Conservation (phyloP, 1,140 invertebrate genomes). For the Bathynomus jamesi region DNA sequence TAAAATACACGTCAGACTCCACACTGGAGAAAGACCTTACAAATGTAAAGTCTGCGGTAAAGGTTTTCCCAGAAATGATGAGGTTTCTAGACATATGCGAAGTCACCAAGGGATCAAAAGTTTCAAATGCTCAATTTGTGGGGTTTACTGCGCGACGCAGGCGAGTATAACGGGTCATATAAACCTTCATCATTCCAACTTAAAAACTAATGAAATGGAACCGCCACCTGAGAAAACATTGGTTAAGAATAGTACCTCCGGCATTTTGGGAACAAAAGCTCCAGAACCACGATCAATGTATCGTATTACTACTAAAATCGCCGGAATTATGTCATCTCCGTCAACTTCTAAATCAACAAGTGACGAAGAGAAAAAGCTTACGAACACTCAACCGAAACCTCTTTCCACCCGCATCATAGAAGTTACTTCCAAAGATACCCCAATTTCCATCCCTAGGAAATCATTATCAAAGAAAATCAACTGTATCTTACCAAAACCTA, state of each 20-base stretch:
- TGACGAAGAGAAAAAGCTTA: too few relatives aligned
- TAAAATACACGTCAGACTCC: constrained; percentile 38
- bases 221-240: constrained; percentile 31
- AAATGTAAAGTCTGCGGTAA: constrained; percentile 34
- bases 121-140: constrained; percentile 37
- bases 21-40: constrained; percentile 38
- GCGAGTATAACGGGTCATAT: constrained; percentile 34
- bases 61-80: constrained; percentile 37
- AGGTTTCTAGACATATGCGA: constrained; percentile 35
- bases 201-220: constrained; percentile 3
- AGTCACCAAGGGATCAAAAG: constrained; percentile 35
- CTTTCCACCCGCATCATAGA: neutral
- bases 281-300: constrained; percentile 24
- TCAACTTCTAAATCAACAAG: too few relatives aligned
- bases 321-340: too few relatives aligned
- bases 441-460: neutral
- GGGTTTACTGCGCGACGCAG: constrained; percentile 36
- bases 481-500: neutral
- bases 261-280: constrained; percentile 33
- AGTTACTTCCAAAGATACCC: neutral
- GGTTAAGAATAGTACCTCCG: constrained; percentile 27
- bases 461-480: neutral
- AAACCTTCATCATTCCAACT: constrained; percentile 34
- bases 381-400: neutral
- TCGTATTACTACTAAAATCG: neutral